Evolutionary conservation across 2,888 invertebrate genomes (phyloP), one percentile per base, ranked within the genome.

Genomic region (Brachylomia viminalis): DNA sequence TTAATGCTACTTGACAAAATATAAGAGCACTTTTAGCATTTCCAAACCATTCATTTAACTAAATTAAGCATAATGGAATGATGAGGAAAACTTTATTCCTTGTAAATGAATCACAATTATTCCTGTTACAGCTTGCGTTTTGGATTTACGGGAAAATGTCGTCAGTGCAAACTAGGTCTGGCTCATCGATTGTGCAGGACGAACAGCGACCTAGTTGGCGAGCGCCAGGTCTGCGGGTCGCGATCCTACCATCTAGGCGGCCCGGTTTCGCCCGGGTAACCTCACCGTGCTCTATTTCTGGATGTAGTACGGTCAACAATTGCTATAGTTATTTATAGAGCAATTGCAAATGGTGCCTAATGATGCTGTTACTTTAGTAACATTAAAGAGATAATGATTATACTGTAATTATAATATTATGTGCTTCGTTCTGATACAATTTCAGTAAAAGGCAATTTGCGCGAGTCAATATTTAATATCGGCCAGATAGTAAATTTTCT

Each of bases 161-260:
- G 67, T 75, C 67, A 74, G 69, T 67, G 84, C 83, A 84, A 91
- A 92, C 82, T 90, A 87, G 91, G 90, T 91, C 87, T 86, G 86
- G 89, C 90, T 90, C 91, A 93, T 92, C 92, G 94, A 92, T 93
- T 93, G 92, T 90, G 88, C 93, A 94, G 95, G 95, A 94, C 94
- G 91, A 92, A 90, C 20, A 90, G 90, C 92, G 95, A 92, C 95
- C 95, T 92, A 95, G 92, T 95, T 95, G 94, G 94, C 94, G 90
- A 85, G 86, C 86, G 87, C 87, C 80, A 91, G 91, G 91, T 92
- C 90, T 86, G 84, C 91, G 86, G 90, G 91, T 91, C 91, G 93
- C 90, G 91, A 88, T 91, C 92, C 91, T 92, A 89, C 86, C 86
- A 90, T 91, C 92, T 92, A 91, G 92, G 92, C 91, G 91, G 85